Percentiles rank a stretch among this genome's conserved stretches.
These are phyloP conservation scores for Sebastes aleutianus DNA, from an alignment of 2,797 vertebrate species.

Conservation along the genomic window DNA sequence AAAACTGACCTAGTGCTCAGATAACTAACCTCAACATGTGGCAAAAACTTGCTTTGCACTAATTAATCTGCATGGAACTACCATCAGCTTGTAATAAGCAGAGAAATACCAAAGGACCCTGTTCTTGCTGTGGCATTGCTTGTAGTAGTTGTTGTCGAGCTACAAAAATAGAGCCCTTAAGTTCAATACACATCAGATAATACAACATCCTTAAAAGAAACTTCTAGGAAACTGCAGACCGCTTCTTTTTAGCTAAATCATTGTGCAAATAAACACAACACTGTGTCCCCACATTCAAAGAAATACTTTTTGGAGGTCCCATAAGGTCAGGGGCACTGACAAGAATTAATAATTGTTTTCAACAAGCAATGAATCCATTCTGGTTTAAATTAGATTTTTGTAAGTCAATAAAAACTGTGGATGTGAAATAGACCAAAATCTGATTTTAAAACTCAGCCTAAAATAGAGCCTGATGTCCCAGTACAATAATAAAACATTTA, in stretches of 20 bases:
- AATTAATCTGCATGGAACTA: neutral
- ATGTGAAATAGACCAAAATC: neutral
- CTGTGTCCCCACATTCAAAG: neutral
- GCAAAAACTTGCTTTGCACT: neutral
- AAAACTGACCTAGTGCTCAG: neutral
- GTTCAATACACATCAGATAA: neutral
- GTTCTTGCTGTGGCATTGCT: neutral
- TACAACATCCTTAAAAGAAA: neutral
- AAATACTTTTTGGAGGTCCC: neutral
- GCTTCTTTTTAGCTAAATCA: neutral
- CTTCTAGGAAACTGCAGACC: neutral
- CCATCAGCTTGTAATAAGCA: neutral
- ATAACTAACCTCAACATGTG: neutral
- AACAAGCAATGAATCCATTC: neutral
- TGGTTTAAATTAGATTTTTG: neutral
- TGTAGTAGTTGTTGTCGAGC: too few relatives aligned
- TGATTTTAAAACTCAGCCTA: neutral
- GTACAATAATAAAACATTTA: neutral
- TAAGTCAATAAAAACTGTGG: neutral
- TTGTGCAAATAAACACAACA: conserved; percentile 1
- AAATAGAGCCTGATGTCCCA: neutral
- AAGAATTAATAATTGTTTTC: neutral
- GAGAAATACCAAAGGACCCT: neutral
- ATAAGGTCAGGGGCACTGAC: neutral
- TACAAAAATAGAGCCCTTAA: too few relatives aligned